A percentile compares a stretch with the other conserved stretches of the same genome.
Evolutionary conservation across 2,797 vertebrate species (phyloP).

Genomic region (Ctenopoma kingsleyae): DNA sequence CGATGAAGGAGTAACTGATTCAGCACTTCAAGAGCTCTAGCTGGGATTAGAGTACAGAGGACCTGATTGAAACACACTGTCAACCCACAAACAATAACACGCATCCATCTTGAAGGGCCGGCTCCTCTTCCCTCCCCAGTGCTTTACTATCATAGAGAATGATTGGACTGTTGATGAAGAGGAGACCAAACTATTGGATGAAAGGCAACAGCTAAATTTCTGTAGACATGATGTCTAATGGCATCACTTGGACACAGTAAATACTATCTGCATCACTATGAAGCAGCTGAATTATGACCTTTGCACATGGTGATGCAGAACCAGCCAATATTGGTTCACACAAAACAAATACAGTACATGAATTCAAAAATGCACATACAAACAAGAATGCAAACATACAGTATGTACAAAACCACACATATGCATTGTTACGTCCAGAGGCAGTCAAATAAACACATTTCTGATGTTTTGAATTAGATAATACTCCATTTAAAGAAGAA

Average conservation of each 20-base stretch:
- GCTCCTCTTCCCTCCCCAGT: slow-evolving; percentile 66
- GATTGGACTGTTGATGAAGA: slow-evolving; percentile 77
- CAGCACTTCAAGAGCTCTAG: slow-evolving; percentile 86
- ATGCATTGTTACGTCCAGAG: neutral
- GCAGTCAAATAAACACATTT: slow-evolving; percentile 44
- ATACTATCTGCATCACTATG: slow-evolving; percentile 74
- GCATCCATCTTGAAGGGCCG: slow-evolving; percentile 85
- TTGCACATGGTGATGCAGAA: slow-evolving; percentile 41
- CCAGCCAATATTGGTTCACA: slow-evolving; percentile 37
- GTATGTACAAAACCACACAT: neutral
- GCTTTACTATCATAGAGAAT: slow-evolving; percentile 75
- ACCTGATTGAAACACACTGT: slow-evolving; percentile 92
- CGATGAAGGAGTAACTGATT: slow-evolving; percentile 89
- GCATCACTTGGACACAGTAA: slow-evolving; percentile 73
- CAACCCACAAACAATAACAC: slow-evolving; percentile 93
- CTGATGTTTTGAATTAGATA: slow-evolving; percentile 59
- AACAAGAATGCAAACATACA: neutral
- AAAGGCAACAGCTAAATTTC: slow-evolving; percentile 67
- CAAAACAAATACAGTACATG: slow-evolving; percentile 8
- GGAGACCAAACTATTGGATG: slow-evolving; percentile 63
- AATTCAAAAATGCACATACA: slow-evolving; percentile 22
- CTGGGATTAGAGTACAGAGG: slow-evolving; percentile 90
- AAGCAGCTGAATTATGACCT: slow-evolving; percentile 72
- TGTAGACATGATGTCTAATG: slow-evolving; percentile 74
- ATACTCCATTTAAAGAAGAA: slow-evolving; percentile 64